Evolutionary conservation across 2,888 invertebrate species (phyloP).

Genomic region (Volucella inanis): DNA sequence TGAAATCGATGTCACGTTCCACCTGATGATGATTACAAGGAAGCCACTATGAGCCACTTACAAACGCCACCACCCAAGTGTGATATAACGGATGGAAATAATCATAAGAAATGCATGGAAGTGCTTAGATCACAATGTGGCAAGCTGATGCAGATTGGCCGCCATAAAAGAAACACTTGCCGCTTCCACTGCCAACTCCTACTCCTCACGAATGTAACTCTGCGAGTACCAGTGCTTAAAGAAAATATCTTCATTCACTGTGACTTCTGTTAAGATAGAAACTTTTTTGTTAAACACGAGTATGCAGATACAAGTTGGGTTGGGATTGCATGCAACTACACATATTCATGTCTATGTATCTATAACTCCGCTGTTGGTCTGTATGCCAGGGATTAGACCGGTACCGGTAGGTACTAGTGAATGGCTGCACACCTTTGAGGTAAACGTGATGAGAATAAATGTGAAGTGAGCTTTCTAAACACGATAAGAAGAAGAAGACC

Average conservation of each 20-base stretch:
- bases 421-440: constrained; percentile 51
- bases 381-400: constrained; percentile 10
- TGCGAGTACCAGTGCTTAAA: neutral
- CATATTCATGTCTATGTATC: too few species aligned
- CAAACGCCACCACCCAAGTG: constrained; percentile 62
- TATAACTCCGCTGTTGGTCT: constrained; percentile 1
- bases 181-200: neutral
- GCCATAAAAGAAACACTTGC: constrained; percentile 45
- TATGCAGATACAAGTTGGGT: constrained; percentile 54
- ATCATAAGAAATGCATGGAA: constrained; percentile 65
- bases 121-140: constrained; percentile 52
- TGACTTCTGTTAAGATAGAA: constrained; percentile 53
- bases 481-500: constrained; percentile 16
- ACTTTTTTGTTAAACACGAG: constrained; percentile 41
- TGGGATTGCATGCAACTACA: constrained; percentile 21
- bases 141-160: constrained; percentile 32
- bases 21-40: constrained; percentile 44
- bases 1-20: constrained; percentile 61
- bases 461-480: constrained; percentile 46
- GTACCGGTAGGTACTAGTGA: neutral
- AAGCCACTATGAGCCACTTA: constrained; percentile 37
- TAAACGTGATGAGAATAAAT: constrained; percentile 71
- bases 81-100: constrained; percentile 67
- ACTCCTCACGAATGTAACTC: neutral
- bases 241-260: constrained; percentile 57